phyloP scores from a whole-genome alignment of 1,140 invertebrate species.

The Laupala kohalensis region DNA sequence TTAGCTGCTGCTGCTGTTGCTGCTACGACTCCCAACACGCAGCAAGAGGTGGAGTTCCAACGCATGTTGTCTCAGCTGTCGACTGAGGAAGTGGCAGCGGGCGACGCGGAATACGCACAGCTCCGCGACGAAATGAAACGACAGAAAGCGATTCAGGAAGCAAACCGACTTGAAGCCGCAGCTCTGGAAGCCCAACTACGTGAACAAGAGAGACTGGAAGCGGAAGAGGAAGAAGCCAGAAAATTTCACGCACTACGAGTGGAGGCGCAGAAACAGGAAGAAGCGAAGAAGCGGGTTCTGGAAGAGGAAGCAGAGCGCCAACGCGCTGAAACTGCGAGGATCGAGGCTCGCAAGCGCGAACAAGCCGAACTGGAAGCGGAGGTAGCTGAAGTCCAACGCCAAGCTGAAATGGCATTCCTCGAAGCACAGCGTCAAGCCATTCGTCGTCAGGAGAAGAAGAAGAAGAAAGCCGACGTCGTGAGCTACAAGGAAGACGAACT shows the following conservation, averaged over 20 bases:
- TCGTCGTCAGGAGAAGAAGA: not conserved
- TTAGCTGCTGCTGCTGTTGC: not conserved
- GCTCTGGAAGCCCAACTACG: not conserved
- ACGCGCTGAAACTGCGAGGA: not conserved
- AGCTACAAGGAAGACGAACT: not conserved
- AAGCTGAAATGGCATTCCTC: not conserved
- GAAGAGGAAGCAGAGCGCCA: not conserved
- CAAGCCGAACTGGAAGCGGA: not conserved
- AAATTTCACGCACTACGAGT: no score
- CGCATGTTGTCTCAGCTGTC: conserved; percentile 33
- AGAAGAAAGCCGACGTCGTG: not conserved
- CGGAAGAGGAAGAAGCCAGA: not conserved
- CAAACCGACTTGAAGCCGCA: no score
- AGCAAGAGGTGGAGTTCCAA: conserved; percentile 34
- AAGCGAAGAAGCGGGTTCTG: not conserved
- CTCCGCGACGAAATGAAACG: conserved; percentile 35
- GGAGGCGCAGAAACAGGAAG: not conserved
- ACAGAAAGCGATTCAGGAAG: no score
- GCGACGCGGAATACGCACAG: conserved; percentile 28
- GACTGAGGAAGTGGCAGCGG: conserved; percentile 33
- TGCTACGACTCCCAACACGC: conserved; percentile 11
- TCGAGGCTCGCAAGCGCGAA: not conserved
- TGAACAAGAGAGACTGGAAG: not conserved
- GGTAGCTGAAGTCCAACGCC: not conserved
- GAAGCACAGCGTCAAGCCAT: not conserved